These are phyloP conservation scores for Amblyraja radiata DNA, from an alignment of 2,797 vertebrate genomes.

Conservation along the genomic window DNA sequence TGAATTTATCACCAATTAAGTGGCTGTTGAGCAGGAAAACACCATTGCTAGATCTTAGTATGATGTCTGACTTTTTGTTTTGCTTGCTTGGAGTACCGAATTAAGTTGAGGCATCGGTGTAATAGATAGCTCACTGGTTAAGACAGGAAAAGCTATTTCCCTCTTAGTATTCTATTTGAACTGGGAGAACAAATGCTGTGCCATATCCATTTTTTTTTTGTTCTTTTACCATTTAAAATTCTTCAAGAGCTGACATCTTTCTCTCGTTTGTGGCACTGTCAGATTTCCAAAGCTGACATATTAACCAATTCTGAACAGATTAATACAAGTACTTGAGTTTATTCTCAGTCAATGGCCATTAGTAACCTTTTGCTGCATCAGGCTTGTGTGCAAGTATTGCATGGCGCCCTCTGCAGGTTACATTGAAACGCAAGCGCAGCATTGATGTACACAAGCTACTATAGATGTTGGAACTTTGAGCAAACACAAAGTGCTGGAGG, in stretches of 20 bases:
- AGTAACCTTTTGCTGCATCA: slow-evolving; percentile 56
- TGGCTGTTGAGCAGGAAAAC: background rate
- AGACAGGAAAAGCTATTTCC: background rate
- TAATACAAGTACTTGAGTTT: slow-evolving; percentile 48
- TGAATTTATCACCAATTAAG: background rate
- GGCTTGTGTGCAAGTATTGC: slow-evolving; percentile 40
- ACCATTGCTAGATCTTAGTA: background rate
- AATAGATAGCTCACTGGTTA: background rate
- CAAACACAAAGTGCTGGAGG: too few species aligned
- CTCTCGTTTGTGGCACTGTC: background rate
- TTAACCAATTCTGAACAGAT: background rate
- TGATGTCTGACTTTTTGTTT: background rate
- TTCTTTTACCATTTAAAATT: background rate
- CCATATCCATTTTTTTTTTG: too few species aligned
- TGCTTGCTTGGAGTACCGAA: background rate
- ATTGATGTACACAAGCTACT: too few species aligned
- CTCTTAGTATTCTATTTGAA: background rate
- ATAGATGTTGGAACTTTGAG: too few species aligned
- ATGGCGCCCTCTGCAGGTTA: slow-evolving; percentile 54
- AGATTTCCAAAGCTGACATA: background rate
- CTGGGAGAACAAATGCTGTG: background rate
- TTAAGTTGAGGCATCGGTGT: background rate
- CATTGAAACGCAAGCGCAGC: background rate
- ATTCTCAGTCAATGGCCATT: slow-evolving; percentile 60
- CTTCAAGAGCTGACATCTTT: background rate